These are phyloP conservation scores for Gymnorhina tibicen DNA, from an alignment of 2,113 vertebrate genomes.

Conservation along the genomic window DNA sequence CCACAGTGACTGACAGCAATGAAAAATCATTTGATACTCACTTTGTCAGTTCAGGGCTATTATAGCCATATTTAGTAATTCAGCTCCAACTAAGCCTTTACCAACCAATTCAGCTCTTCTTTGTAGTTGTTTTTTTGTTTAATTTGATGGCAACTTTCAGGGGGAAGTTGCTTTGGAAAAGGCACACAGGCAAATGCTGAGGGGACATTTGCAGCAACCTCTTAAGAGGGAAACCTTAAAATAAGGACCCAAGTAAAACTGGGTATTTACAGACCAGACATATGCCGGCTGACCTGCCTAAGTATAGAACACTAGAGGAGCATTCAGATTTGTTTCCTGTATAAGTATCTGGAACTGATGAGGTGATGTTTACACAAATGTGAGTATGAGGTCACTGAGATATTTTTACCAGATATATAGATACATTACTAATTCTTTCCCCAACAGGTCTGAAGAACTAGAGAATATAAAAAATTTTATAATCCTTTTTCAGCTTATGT, in stretches of 20 bases:
- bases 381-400: conserved; percentile 78
- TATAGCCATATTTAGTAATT: conserved; percentile 61
- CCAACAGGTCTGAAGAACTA: conserved; percentile 69
- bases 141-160: conserved; percentile 22
- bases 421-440: conserved; percentile 76
- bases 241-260: conserved; percentile 73
- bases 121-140: conserved; percentile 22
- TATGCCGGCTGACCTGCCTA: conserved; percentile 75
- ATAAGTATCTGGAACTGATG: conserved; percentile 77
- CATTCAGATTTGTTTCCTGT: conserved; percentile 80
- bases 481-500: background rate
- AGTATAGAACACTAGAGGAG: conserved; percentile 78
- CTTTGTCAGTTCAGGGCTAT: conserved; percentile 32
- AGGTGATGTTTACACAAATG: conserved; percentile 81
- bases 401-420: conserved; percentile 81
- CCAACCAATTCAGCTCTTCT: conserved; percentile 1
- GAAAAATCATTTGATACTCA: conserved; percentile 63
- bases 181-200: background rate
- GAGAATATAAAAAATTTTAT: conserved; percentile 27
- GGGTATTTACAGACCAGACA: conserved; percentile 79
- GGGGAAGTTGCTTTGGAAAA: background rate
- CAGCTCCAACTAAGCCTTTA: conserved; percentile 2
- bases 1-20: background rate
- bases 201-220: conserved; percentile 1
- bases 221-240: conserved; percentile 71